These are phyloP conservation scores for Zaprionus camerounensis DNA, from an alignment of 1,140 invertebrate species.

Conservation along the genomic window DNA sequence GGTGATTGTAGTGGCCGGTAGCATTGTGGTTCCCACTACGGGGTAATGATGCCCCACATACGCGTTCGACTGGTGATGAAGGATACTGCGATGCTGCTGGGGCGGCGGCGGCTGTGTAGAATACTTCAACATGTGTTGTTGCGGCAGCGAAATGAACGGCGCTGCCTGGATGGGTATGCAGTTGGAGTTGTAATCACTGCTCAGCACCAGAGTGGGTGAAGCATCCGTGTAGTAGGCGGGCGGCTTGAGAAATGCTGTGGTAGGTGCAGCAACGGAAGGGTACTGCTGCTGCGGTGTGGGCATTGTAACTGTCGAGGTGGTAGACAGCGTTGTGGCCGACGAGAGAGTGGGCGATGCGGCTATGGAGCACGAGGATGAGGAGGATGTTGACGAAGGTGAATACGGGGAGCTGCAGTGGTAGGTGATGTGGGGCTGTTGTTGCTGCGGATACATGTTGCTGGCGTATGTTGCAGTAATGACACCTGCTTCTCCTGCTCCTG, in stretches of 20 bases:
- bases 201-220: conserved; percentile 75
- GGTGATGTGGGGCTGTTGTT: conserved; percentile 66
- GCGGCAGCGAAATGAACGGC: conserved; percentile 71
- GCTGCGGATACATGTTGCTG: conserved; percentile 66
- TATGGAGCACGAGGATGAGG: conserved; percentile 81
- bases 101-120: conserved; percentile 53
- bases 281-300: conserved; percentile 77
- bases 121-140: conserved; percentile 74
- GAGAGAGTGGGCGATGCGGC: conserved; percentile 78
- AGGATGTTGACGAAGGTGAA: conserved; percentile 80
- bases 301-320: conserved; percentile 79
- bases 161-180: conserved; percentile 82
- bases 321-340: conserved; percentile 75
- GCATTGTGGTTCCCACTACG: conserved; percentile 72
- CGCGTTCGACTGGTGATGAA: conserved; percentile 47
- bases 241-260: conserved; percentile 72
- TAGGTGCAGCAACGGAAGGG: conserved; percentile 42
- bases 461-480: conserved; percentile 45
- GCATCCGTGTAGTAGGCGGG: conserved; percentile 69
- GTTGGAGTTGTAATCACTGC: conserved; percentile 80
- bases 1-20: conserved; percentile 73
- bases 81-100: conserved; percentile 53
- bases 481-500: conserved; percentile 49
- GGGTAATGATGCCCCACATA: conserved; percentile 68
- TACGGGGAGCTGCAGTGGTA: conserved; percentile 80